phyloP scores from a whole-genome alignment of 1,140 invertebrate genomes.

The Formica exsecta region DNA sequence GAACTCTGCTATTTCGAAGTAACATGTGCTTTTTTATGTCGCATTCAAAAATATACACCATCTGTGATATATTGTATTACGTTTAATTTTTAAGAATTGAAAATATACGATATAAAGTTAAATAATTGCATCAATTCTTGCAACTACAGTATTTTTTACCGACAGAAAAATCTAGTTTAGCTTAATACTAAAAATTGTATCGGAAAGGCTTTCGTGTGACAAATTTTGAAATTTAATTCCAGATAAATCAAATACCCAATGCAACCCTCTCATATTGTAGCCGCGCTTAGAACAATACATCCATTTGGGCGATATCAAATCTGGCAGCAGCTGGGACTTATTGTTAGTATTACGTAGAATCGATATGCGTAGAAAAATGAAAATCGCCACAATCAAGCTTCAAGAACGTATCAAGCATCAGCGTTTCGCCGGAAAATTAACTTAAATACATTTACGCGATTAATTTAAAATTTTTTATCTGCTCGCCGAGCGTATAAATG shows the following conservation, averaged over 20 bases:
- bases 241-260: slow-evolving; percentile 27
- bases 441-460: neutral
- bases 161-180: neutral
- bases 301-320: neutral
- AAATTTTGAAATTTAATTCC: neutral
- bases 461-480: slow-evolving; percentile 14
- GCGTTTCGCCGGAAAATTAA: neutral
- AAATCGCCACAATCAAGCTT: slow-evolving; percentile 3
- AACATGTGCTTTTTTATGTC: neutral
- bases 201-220: neutral
- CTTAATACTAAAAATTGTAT: slow-evolving; percentile 1
- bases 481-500: neutral
- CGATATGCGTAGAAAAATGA: slow-evolving; percentile 37
- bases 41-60: neutral
- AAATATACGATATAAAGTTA: neutral
- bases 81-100: neutral
- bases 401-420: slow-evolving; percentile 1
- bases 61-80: neutral
- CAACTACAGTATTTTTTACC: neutral
- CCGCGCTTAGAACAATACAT: slow-evolving; percentile 35
- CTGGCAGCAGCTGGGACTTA: neutral
- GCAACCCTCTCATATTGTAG: neutral
- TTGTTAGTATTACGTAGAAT: neutral
- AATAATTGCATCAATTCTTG: no score
- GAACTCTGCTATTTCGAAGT: neutral